Percentiles rank a stretch among this genome's conserved stretches.
Evolutionary conservation across 1,140 invertebrate genomes (phyloP).

Genomic region (Macrosteles quadrilineatus): DNA sequence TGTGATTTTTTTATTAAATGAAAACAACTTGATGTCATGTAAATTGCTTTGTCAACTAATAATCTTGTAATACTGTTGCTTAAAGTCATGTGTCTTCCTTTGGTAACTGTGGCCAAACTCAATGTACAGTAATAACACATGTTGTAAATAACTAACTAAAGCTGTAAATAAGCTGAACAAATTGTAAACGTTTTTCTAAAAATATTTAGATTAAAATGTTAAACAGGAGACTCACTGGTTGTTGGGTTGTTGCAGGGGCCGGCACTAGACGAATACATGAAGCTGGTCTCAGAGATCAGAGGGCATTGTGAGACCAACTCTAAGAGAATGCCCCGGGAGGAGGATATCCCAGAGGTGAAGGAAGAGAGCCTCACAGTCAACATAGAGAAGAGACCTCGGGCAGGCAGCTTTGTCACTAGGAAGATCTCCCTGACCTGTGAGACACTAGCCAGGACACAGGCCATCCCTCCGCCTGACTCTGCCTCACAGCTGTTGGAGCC

Average conservation of each 20-base stretch:
- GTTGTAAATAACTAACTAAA: no score
- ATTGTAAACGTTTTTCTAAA: no score
- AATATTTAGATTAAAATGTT: no score
- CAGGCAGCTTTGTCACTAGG: conserved; percentile 52
- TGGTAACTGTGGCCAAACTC: no score
- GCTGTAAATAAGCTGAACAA: no score
- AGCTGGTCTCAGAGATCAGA: conserved; percentile 55
- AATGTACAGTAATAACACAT: no score
- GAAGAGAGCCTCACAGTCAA: conserved; percentile 19
- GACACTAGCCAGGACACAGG: conserved; percentile 49
- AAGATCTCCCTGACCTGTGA: conserved; percentile 63
- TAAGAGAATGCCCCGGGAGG: conserved; percentile 45
- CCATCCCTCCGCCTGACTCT: conserved; percentile 41
- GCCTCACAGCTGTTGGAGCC: conserved; percentile 33
- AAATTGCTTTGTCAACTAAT: no score
- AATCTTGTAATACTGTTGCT: no score
- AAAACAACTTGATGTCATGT: no score
- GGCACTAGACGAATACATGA: conserved; percentile 53
- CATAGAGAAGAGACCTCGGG: conserved; percentile 35
- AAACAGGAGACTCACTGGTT: no score
- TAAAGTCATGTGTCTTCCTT: no score
- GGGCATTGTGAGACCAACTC: conserved; percentile 52
- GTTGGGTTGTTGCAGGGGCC: conserved; percentile 42
- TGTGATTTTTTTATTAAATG: no score
- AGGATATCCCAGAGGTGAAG: conserved; percentile 36